Percentiles rank a stretch among this genome's conserved stretches.
Evolutionary conservation across 1,140 invertebrate genomes (phyloP).

Genomic region (Maniola jurtina): DNA sequence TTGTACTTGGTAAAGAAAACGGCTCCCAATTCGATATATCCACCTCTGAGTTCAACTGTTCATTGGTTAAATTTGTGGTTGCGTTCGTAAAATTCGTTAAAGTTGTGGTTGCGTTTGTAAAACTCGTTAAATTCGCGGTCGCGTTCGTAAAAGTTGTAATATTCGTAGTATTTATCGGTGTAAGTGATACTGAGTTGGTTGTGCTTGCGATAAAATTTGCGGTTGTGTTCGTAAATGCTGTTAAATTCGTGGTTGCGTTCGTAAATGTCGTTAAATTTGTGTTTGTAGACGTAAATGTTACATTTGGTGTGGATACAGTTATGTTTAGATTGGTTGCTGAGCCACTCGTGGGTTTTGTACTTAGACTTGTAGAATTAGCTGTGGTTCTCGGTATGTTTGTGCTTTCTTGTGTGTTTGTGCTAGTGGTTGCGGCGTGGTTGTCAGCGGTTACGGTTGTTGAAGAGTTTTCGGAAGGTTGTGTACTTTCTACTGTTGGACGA

Average conservation of each 20-base stretch:
- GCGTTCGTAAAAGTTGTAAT: neutral
- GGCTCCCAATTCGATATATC: constrained; percentile 64
- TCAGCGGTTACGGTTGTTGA: neutral
- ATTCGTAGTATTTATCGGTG: neutral
- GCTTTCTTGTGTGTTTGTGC: neutral
- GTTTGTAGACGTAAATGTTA: neutral
- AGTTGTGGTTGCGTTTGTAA: neutral
- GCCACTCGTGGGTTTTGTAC: neutral
- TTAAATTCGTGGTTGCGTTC: neutral
- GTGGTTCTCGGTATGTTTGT: neutral
- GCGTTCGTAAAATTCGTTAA: neutral
- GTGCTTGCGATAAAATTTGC: neutral
- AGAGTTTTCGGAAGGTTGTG: neutral
- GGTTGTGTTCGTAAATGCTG: neutral
- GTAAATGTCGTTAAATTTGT: neutral
- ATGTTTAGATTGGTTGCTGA: neutral
- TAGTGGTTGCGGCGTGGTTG: neutral
- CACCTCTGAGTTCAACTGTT: constrained; percentile 26
- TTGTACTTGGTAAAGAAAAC: constrained; percentile 48
- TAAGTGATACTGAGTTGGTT: neutral
- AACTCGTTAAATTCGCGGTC: neutral
- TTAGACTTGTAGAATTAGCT: neutral
- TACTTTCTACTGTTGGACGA: constrained; percentile 20
- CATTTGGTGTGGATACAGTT: neutral
- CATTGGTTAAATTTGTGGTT: constrained; percentile 18